Evolutionary conservation across 2,113 vertebrate species (phyloP), one percentile per base, ranked within the genome.

Genomic region (Tautogolabrus adspersus): DNA sequence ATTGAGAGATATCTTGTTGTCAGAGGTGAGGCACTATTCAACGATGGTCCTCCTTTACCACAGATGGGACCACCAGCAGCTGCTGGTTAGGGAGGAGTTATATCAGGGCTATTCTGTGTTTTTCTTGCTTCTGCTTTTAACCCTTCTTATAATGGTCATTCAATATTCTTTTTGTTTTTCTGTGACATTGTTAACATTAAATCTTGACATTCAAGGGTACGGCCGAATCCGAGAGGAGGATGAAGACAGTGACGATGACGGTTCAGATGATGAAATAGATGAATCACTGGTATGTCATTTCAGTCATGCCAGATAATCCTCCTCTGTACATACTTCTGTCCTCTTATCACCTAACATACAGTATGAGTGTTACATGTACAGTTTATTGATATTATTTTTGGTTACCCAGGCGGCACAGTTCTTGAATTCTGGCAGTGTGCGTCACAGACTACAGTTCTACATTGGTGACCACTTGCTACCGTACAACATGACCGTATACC

Each of bases 401-500:
- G 5, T 85, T 76, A 1, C 79, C 44, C 76, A 99, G 98, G 98
- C 98, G 51, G 97, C 98, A 66, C 98, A 99, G 78, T 99, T 99
- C 93, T 94, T 99, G 91, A 99, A 99, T 94, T 98, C 98, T n/a
- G 97, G 98, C 83, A 99, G 97, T 30, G 97, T 99, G 64, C 95
- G 98, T 70, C 98, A 99, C 66, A 95, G 98, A 82, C 93, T 99
- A 37, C 97, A 99, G 40, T 99, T 99, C 90, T 99, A 98, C 92
- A 99, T 99, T 16, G 97, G 97, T 22, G 98, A 99, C 85, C 98
- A 99, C 91, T 94, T 98, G 87, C 93, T 99, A 62, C 98, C 97
- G 0, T 99, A 99, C 88, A 99, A 99, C 81, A 99, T 99, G 98
- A 99, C 98, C 0, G 98, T 99, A 8, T 99, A 99, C 89, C 98